phyloP scores from a whole-genome alignment of 2,113 vertebrate genomes.

The Trachemys scripta region DNA sequence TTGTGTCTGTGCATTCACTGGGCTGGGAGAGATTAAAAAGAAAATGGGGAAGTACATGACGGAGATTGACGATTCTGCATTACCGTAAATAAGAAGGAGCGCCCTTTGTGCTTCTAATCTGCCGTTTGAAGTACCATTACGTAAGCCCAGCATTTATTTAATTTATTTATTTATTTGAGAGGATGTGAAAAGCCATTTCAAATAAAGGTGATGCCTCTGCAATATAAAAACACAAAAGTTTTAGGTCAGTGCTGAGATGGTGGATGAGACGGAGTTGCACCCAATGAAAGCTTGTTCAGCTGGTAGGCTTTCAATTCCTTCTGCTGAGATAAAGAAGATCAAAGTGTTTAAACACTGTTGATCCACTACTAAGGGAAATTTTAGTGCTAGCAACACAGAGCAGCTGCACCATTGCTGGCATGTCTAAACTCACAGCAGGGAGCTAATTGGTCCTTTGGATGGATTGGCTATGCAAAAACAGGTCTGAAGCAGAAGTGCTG shows the following conservation, averaged over 20 bases:
- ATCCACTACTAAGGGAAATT: constrained; percentile 74
- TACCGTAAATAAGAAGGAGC: neutral
- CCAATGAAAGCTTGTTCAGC: constrained; percentile 55
- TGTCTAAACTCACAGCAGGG: constrained; percentile 71
- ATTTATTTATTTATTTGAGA: neutral
- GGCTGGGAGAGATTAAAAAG: constrained; percentile 38
- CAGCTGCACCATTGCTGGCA: constrained; percentile 58
- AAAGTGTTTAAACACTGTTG: constrained; percentile 75
- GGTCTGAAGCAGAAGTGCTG: constrained; percentile 11
- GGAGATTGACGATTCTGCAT: constrained; percentile 57
- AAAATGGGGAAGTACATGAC: constrained; percentile 16
- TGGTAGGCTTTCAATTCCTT: constrained; percentile 71
- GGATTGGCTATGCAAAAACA: constrained; percentile 58
- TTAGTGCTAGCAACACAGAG: constrained; percentile 66
- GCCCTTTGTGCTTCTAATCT: constrained; percentile 64
- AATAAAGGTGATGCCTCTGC: constrained; percentile 31
- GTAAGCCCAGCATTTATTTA: neutral
- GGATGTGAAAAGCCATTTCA: constrained; percentile 63
- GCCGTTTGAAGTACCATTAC: constrained; percentile 69
- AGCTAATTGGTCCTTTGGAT: constrained; percentile 74
- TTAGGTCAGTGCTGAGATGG: constrained; percentile 57
- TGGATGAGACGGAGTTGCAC: constrained; percentile 59
- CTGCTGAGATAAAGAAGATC: constrained; percentile 75
- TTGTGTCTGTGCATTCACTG: constrained; percentile 27
- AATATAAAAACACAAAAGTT: constrained; percentile 64